Conservation (phyloP, 2,797 vertebrate genomes). For the Anisognathus igniventris region DNA sequence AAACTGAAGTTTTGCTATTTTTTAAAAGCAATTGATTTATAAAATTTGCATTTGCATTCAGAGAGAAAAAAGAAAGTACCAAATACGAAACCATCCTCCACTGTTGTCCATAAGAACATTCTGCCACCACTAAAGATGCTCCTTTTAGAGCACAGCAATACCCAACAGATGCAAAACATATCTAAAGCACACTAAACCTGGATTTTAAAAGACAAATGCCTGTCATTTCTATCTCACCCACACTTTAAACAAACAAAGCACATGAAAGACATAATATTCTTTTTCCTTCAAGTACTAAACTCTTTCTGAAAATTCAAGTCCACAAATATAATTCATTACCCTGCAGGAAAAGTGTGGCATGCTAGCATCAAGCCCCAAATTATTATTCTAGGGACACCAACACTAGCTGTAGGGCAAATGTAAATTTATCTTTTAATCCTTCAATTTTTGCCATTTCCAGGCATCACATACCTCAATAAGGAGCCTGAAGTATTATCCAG, state of each 20-base stretch:
- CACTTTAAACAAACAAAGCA: background rate
- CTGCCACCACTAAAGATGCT: background rate
- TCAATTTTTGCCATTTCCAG: conserved; percentile 17
- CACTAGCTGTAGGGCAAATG: background rate
- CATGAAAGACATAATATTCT: background rate
- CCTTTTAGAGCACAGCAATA: background rate
- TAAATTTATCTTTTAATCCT: conserved; percentile 34
- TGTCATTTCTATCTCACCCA: background rate
- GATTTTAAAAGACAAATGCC: background rate
- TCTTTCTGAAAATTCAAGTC: background rate
- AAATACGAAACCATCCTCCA: background rate
- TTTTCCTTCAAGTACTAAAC: background rate
- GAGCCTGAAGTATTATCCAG: background rate
- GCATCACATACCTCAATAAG: background rate
- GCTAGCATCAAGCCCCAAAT: background rate
- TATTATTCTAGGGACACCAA: background rate
- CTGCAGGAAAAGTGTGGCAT: background rate
- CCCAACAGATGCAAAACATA: background rate
- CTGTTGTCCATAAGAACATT: background rate
- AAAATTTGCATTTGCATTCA: background rate
- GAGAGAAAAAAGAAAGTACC: background rate
- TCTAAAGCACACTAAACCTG: background rate
- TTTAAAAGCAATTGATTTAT: background rate
- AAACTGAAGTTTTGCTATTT: background rate
- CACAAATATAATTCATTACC: background rate